Evolutionary conservation across 2,888 invertebrate species (phyloP), one percentile per base, ranked within the genome.

Genomic region (Pristionchus mayeri): DNA sequence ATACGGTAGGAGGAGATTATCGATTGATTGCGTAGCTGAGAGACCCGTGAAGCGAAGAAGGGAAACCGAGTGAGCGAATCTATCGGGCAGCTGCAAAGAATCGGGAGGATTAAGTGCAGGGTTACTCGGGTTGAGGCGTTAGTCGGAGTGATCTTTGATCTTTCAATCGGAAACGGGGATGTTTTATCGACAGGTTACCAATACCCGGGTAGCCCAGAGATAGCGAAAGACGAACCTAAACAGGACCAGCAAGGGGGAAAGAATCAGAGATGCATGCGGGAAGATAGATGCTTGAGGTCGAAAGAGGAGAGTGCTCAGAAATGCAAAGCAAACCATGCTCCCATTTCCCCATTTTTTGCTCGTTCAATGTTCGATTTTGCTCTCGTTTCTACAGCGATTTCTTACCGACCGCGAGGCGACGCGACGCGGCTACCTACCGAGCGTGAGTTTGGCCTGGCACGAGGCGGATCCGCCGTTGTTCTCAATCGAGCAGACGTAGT

Each of bases 391-490:
- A 21, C 24, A 44, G 71, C 44, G 71, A 71, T 71, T 71, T 71
- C 71, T 71, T 71, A 71, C 71, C 71, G 71, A 40, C 37, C 40
- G 40, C 40, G 18, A 18, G 21, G 63, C 63, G 63, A 60, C 63
- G 63, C 63, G 63, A 24, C 54, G 54, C 60, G 60, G 0, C 60
- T 60, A 60, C 88, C 80, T 84, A 89, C 89, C 88, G 84, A 92
- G 86, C 60, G 89, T 91, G 82, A 92, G 88, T 81, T 90, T 90
- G 85, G 93, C 91, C 87, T 90, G 90, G 40, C 89, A 91, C 79
- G 90, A 88, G 40, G 92, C 91, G 44, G 90, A 89, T 84, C 93
- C 93, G 76, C 87, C 89, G 79, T 91, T 87, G 86, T 93, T 93
- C 24, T 88, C 85, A 57, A 92, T 86, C 50, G 87, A 82, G 85